Evolutionary conservation across 2,888 invertebrate genomes (phyloP), one percentile per base, ranked within the genome.

Genomic region (Polyommatus icarus): DNA sequence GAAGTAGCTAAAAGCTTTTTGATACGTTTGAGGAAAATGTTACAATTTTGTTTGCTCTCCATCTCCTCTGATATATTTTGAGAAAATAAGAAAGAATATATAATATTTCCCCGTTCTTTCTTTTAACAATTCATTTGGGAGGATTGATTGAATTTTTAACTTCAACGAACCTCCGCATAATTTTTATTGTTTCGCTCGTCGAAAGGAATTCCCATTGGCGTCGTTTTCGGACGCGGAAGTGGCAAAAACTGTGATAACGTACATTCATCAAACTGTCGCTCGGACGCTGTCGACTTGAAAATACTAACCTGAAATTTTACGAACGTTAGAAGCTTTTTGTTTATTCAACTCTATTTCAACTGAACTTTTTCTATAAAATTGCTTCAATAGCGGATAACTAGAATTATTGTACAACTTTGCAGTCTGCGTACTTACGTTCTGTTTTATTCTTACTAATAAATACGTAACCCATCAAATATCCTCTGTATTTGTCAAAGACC

Each of bases 211-310:
- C 29, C 67, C 29, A 67, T 32, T 18, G 29, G 67, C 29, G 67
- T 24, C 61, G 61, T 67, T 24, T 4, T 20, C 20, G 59, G 20
- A 1, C 12, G 6, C 29, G 29, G 61, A 67, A 67, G 67, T 67
- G 67, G 67, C 29, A 67, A 67, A 67, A 67, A 67, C 6, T 32
- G 67, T 29, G 67, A 67, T 32, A 29, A 1, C 67, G 67, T 67
- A 32, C 67, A 67, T 67, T 32, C 10, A 67, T 67, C 67, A 67
- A 67, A 24, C 61, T 61, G 67, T 32, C 67, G 15, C 67, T 6
- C 29, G 67, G 24, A 67, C 67, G 20, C 67, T 67, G 67, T 67
- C 29, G 29, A 67, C 67, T 29, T 29, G 18, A 15, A 29, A 32
- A 29, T 67, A 29, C 29, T 32, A 67, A 67, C 67, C 67, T 67